phyloP scores from a whole-genome alignment of 2,797 vertebrate species.

The Champsocephalus esox region DNA sequence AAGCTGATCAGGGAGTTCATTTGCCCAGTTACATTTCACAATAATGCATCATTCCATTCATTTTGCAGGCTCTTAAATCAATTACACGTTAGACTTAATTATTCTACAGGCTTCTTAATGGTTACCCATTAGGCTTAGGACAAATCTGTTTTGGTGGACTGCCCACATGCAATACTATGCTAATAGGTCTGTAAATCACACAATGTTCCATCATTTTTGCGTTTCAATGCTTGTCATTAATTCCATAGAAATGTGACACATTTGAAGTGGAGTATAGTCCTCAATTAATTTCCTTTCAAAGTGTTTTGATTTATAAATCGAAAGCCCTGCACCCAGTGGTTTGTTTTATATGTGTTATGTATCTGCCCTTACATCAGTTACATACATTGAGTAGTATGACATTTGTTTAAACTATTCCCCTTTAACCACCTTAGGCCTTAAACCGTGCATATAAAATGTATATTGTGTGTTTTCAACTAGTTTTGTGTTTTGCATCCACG shows the following conservation, averaged over 20 bases:
- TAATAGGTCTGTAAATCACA: not conserved
- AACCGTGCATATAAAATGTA: constrained; percentile 7
- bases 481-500: not conserved
- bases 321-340: constrained; percentile 1
- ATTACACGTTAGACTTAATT: not conserved
- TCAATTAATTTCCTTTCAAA: constrained; percentile 5
- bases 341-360: not conserved
- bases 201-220: not conserved
- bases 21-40: constrained; percentile 15
- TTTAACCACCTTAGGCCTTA: constrained; percentile 4
- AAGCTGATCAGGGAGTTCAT: not conserved
- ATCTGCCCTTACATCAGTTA: not conserved
- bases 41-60: constrained; percentile 18
- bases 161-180: not conserved
- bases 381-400: not conserved
- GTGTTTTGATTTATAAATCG: not conserved
- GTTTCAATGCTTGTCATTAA: not conserved
- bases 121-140: constrained; percentile 12
- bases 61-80: constrained; percentile 26
- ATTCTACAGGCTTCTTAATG: constrained; percentile 13
- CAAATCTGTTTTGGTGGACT: not conserved
- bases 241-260: not conserved
- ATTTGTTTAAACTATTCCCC: not conserved
- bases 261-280: not conserved
- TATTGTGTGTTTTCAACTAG: not conserved